Percentiles rank a stretch among this genome's conserved stretches.
phyloP scores from a whole-genome alignment of 2,797 vertebrate genomes.

The Eulemur rubriventer region DNA sequence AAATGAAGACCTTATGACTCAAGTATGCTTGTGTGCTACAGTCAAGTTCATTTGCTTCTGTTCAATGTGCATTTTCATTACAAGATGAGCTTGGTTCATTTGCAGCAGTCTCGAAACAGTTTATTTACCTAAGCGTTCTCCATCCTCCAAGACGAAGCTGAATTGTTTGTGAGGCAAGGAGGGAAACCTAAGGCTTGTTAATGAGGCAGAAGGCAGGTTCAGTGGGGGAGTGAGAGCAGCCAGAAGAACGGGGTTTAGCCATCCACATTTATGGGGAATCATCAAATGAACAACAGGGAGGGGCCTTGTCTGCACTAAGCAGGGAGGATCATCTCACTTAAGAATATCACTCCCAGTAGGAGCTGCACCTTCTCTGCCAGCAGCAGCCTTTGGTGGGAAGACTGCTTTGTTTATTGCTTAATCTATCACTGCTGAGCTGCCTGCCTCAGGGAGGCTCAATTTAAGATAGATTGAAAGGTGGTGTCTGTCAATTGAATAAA shows the following conservation, averaged over 20 bases:
- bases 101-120: background rate
- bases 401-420: conserved; percentile 76
- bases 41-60: conserved; percentile 40
- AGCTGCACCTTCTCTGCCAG: conserved; percentile 2
- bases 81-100: background rate
- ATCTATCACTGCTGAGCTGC: conserved; percentile 75
- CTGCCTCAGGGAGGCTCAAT: conserved; percentile 76
- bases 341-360: background rate
- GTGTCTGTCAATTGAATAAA: conserved; percentile 77
- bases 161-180: conserved; percentile 20
- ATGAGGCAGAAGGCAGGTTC: conserved; percentile 49
- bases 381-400: conserved; percentile 26
- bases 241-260: conserved; percentile 10
- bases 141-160: conserved; percentile 11
- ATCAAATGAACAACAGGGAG: background rate
- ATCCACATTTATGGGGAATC: conserved; percentile 1
- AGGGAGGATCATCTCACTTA: conserved; percentile 5
- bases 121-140: conserved; percentile 16
- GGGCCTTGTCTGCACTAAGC: background rate
- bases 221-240: background rate
- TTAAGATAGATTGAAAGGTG: conserved; percentile 75
- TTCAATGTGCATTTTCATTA: conserved; percentile 8
- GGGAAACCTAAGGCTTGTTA: conserved; percentile 20
- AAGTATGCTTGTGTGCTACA: background rate
- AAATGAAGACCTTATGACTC: conserved; percentile 19